A percentile compares a stretch with the other conserved stretches of the same genome.
These are phyloP conservation scores for Boloria selene DNA, from an alignment of 2,888 invertebrate species.

Conservation along the genomic window DNA sequence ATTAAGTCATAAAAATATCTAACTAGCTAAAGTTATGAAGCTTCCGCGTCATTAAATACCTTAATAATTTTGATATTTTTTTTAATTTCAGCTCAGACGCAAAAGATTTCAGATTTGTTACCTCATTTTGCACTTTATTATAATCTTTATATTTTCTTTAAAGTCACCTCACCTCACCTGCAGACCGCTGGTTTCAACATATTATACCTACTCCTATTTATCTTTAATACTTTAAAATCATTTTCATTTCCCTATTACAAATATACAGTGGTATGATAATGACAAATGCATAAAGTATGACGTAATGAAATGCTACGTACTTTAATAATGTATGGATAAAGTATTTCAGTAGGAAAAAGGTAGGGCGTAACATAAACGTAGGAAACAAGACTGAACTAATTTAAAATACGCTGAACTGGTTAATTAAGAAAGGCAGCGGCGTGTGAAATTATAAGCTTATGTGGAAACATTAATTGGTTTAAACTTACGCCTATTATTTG, in stretches of 20 bases:
- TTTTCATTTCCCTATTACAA: too few species aligned
- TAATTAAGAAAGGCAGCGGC: slow-evolving; percentile 27
- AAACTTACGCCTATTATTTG: slow-evolving; percentile 16
- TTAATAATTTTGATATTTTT: slow-evolving; percentile 8
- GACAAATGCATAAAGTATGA: too few species aligned
- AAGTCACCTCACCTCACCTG: too few species aligned
- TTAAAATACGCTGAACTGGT: slow-evolving; percentile 31
- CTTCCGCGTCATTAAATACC: slow-evolving; percentile 3
- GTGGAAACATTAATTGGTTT: slow-evolving; percentile 28
- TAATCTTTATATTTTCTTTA: too few species aligned
- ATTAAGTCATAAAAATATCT: slow-evolving; percentile 67
- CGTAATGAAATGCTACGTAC: background rate
- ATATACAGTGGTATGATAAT: too few species aligned
- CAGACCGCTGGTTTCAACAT: too few species aligned
- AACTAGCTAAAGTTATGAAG: slow-evolving; percentile 38
- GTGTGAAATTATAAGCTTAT: slow-evolving; percentile 29
- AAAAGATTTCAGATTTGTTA: too few species aligned
- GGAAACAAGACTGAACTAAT: slow-evolving; percentile 26
- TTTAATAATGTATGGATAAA: slow-evolving; percentile 14
- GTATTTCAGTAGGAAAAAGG: slow-evolving; percentile 20
- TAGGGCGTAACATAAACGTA: slow-evolving; percentile 18
- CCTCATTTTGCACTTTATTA: too few species aligned
- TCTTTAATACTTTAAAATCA: too few species aligned
- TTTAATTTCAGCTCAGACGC: too few species aligned
- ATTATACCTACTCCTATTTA: too few species aligned